phyloP scores from a whole-genome alignment of 92 coral and sea anemone species.

The Zoanthus gigantus region DNA sequence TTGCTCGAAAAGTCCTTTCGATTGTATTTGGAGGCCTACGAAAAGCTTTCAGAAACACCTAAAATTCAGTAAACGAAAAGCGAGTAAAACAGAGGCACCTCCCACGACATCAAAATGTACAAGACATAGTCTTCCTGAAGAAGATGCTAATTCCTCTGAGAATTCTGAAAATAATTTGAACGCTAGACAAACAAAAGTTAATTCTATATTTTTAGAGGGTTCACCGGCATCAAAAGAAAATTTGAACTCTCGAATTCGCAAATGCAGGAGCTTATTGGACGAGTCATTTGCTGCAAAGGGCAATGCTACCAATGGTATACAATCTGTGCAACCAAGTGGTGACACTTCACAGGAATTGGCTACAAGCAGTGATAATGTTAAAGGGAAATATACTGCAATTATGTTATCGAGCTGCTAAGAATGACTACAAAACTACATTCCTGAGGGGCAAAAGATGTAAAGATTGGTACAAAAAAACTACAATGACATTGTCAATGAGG shows the following conservation, averaged over 20 bases:
- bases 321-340: neutral
- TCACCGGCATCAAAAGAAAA: neutral
- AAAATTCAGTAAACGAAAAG: neutral
- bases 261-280: neutral
- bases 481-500: no score
- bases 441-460: neutral
- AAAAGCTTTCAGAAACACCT: neutral
- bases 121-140: neutral
- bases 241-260: neutral
- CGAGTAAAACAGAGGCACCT: neutral
- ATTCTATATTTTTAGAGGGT: conserved; percentile 16
- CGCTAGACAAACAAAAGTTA: conserved; percentile 1
- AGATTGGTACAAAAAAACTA: no score
- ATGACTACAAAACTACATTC: neutral
- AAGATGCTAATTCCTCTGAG: conserved; percentile 1
- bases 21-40: neutral
- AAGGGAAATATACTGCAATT: neutral
- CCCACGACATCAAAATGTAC: neutral
- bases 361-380: neutral
- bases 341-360: neutral
- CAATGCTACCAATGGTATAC: neutral
- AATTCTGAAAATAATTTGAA: neutral
- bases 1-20: neutral
- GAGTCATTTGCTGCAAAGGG: neutral
- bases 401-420: conserved; percentile 40